Percentiles rank a stretch among this genome's conserved stretches.
Evolutionary conservation across 2,113 vertebrate genomes (phyloP).

Genomic region (Bubo blakistoni): DNA sequence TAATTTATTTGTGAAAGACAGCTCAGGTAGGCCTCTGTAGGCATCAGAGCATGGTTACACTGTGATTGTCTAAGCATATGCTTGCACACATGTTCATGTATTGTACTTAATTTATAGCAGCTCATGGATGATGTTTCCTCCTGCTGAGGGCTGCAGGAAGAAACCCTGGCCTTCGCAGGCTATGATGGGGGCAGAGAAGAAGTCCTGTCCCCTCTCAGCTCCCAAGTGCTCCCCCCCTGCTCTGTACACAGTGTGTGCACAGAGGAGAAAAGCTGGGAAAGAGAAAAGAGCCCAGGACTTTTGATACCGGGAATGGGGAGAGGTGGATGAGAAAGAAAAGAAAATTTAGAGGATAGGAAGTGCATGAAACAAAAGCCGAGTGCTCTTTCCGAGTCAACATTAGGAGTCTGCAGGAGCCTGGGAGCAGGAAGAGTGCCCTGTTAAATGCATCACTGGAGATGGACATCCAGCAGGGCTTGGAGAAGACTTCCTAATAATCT

Average conservation of each 20-base stretch:
- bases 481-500: not conserved
- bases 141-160: not conserved
- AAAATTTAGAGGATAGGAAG: not conserved
- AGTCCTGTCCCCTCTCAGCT: not conserved
- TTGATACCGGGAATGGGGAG: not conserved
- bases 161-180: not conserved
- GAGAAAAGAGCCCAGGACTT: not conserved
- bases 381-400: fast-evolving
- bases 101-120: not conserved
- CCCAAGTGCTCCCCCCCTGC: not conserved
- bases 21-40: not conserved
- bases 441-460: not conserved
- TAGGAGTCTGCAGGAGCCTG: not conserved
- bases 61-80: not conserved
- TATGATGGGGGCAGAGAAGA: not conserved
- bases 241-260: not conserved
- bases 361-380: not conserved
- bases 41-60: not conserved
- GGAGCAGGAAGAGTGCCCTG: not conserved
- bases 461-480: not conserved
- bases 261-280: not conserved
- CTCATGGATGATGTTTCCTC: not conserved
- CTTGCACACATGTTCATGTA: not conserved
- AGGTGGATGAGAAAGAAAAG: not conserved
- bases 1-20: constrained; percentile 7